Percentiles rank a stretch among this genome's conserved stretches.
These are phyloP conservation scores for Orgyia antiqua DNA, from an alignment of 2,888 invertebrate genomes.

Conservation along the genomic window DNA sequence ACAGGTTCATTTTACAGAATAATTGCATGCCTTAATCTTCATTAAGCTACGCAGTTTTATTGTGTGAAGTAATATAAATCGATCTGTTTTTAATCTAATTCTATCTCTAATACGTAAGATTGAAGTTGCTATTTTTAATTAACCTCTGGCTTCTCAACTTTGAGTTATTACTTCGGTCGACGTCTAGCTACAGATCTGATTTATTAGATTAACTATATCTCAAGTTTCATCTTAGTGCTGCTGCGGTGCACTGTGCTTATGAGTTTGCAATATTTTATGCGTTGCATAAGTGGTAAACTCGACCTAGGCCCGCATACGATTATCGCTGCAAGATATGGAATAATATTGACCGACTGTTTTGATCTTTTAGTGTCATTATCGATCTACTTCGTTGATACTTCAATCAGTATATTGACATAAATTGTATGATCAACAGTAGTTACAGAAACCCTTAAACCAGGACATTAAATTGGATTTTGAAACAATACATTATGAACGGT, in stretches of 20 bases:
- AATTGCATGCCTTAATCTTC: too few species aligned
- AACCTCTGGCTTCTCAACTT: constrained; percentile 71
- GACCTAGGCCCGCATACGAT: constrained; percentile 50
- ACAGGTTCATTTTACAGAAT: too few species aligned
- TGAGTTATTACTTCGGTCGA: constrained; percentile 70
- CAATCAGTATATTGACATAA: constrained; percentile 17
- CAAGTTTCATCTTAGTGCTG: constrained; percentile 57
- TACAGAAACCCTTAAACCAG: constrained; percentile 40
- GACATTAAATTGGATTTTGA: constrained; percentile 57
- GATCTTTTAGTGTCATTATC: constrained; percentile 46
- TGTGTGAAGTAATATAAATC: constrained; percentile 44
- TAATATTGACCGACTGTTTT: constrained; percentile 51
- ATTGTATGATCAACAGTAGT: constrained; percentile 35
- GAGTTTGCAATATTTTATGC: constrained; percentile 70
- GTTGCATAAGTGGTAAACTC: constrained; percentile 57
- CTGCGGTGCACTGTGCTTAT: constrained; percentile 48
- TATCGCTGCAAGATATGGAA: constrained; percentile 54
- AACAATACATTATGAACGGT: constrained; percentile 51
- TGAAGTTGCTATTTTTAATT: constrained; percentile 77
- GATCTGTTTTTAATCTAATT: constrained; percentile 56
- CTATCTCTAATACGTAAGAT: constrained; percentile 62
- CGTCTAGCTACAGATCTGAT: constrained; percentile 70
- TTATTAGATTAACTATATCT: constrained; percentile 76
- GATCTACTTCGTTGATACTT: constrained; percentile 33
- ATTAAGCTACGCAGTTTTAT: constrained; percentile 9